phyloP scores from a whole-genome alignment of 2,888 invertebrate genomes.

The Punctoribates punctum region DNA sequence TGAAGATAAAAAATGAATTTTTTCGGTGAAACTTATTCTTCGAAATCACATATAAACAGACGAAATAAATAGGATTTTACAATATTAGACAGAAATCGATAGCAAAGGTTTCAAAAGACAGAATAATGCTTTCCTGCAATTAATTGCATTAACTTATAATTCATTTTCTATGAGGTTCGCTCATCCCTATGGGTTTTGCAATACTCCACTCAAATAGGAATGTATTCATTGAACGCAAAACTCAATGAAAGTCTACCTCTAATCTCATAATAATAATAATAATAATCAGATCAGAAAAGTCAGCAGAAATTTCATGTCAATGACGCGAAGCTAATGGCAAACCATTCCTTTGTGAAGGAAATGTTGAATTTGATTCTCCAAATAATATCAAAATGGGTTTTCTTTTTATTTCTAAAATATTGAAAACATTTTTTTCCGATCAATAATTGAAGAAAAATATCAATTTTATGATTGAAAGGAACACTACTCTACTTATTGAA shows the following conservation, averaged over 20 bases:
- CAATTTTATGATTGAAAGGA: too few relatives aligned
- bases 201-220: not conserved
- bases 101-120: not conserved
- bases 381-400: not conserved
- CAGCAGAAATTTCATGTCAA: constrained; percentile 23
- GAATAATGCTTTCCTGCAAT: constrained; percentile 19
- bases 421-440: too few relatives aligned
- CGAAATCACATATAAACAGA: too few relatives aligned
- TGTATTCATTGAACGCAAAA: not conserved
- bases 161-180: constrained; percentile 27
- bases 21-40: not conserved
- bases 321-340: constrained; percentile 30
- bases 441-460: too few relatives aligned
- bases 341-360: not conserved
- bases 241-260: constrained; percentile 9
- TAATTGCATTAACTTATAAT: constrained; percentile 36
- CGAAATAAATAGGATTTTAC: too few relatives aligned
- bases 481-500: too few relatives aligned
- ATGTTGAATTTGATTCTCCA: not conserved
- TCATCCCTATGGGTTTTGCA: constrained; percentile 30
- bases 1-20: not conserved
- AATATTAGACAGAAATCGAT: not conserved
- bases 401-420: too few relatives aligned
- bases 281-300: not conserved
- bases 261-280: constrained; percentile 32